Conservation (phyloP, 2,888 invertebrate genomes). For the Philereme transversata region DNA sequence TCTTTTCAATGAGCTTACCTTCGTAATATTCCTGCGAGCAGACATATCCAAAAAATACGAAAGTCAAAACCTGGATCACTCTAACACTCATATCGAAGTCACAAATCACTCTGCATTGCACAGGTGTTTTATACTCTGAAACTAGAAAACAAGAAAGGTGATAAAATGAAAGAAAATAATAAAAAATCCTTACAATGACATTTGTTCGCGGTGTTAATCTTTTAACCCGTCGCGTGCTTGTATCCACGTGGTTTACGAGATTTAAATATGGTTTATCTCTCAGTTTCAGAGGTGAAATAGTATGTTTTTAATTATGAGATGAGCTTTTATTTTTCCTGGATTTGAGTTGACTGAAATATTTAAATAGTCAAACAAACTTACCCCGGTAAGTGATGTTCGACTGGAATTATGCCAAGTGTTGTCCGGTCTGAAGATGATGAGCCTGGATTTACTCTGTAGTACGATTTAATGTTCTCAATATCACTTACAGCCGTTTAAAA, state of each 20-base stretch:
- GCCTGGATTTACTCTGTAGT: no score
- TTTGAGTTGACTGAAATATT: no score
- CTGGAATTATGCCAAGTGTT: no score
- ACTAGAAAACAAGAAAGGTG: constrained; percentile 1
- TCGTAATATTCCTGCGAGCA: constrained; percentile 55
- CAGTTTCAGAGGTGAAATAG: constrained; percentile 18
- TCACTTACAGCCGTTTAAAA: no score
- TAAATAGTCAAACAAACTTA: no score
- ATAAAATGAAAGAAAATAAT: constrained; percentile 23
- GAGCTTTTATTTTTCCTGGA: constrained; percentile 2
- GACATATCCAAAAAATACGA: constrained; percentile 46
- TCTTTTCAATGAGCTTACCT: constrained; percentile 45
- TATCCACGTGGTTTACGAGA: constrained; percentile 18
- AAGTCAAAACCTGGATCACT: constrained; percentile 37
- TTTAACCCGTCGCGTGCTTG: constrained; percentile 24
- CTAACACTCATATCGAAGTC: constrained; percentile 23
- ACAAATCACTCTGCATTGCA: constrained; percentile 1
- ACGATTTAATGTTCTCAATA: no score
- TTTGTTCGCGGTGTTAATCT: constrained; percentile 25
- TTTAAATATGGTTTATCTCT: constrained; percentile 20
- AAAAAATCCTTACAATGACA: constrained; percentile 32
- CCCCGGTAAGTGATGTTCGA: no score
- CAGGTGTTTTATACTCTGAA: constrained; percentile 23
- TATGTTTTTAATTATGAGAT: constrained; percentile 19
- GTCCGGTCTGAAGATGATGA: no score